Percentiles rank a stretch among this genome's conserved stretches.
phyloP scores from a whole-genome alignment of 2,113 vertebrate genomes.

The Piliocolobus tephrosceles region DNA sequence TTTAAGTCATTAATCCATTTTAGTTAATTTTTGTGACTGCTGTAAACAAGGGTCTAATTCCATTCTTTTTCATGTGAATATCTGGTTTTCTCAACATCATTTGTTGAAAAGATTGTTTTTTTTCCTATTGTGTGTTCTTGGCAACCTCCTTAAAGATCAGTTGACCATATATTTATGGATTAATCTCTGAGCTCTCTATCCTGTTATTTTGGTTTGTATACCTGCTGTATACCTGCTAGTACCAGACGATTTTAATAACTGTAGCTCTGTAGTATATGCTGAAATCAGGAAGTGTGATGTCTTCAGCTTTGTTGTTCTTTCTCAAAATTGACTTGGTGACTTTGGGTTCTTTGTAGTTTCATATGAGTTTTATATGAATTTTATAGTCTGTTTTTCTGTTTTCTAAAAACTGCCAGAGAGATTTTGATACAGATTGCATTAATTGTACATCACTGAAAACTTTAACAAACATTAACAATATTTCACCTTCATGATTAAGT shows the following conservation, averaged over 20 bases:
- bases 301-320: not conserved
- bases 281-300: not conserved
- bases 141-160: not conserved
- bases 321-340: not conserved
- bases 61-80: not conserved
- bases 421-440: not conserved
- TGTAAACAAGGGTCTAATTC: not conserved
- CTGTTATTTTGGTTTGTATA: not conserved
- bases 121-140: not conserved
- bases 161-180: not conserved
- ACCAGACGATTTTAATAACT: not conserved
- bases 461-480: not conserved
- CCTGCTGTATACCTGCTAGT: not conserved
- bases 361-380: not conserved
- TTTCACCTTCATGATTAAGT: not conserved
- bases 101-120: not conserved
- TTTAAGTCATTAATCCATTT: not conserved
- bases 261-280: not conserved
- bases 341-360: not conserved
- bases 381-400: not conserved
- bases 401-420: not conserved
- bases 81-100: not conserved
- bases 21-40: not conserved
- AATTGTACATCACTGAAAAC: not conserved
- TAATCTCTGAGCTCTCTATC: not conserved